Conservation (phyloP, 2,888 invertebrate genomes). For the Cactoblastis cactorum region DNA sequence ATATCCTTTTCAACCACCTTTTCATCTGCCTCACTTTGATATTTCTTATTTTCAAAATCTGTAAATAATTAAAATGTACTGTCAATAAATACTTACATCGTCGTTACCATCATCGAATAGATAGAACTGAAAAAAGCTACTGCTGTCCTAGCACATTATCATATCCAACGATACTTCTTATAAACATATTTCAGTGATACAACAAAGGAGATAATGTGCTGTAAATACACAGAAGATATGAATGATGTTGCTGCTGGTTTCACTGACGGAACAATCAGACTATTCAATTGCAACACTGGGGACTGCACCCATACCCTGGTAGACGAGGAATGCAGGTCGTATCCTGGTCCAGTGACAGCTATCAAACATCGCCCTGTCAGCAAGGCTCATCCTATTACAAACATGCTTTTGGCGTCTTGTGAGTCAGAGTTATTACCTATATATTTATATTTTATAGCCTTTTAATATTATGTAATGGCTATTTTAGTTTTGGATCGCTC, state of each 20-base stretch:
- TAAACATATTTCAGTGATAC: conserved; percentile 59
- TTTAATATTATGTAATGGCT: too few relatives aligned
- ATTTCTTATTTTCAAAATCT: too few relatives aligned
- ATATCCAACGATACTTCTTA: not conserved
- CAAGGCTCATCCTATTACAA: conserved; percentile 79
- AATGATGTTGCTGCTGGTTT: conserved; percentile 81
- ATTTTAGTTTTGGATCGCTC: too few relatives aligned
- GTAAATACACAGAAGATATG: conserved; percentile 81
- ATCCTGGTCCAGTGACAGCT: conserved; percentile 78
- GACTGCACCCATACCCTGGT: conserved; percentile 65
- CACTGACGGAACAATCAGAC: conserved; percentile 78
- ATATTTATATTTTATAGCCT: too few relatives aligned
- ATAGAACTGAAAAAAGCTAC: too few relatives aligned
- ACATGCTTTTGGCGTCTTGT: conserved; percentile 80
- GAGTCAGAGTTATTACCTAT: conserved; percentile 33
- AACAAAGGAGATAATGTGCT: conserved; percentile 75
- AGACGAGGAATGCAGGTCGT: conserved; percentile 75
- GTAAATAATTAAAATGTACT: too few relatives aligned
- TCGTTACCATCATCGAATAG: too few relatives aligned
- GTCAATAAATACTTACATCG: too few relatives aligned
- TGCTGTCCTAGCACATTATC: too few relatives aligned
- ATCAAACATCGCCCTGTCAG: conserved; percentile 81
- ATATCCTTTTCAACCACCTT: too few relatives aligned
- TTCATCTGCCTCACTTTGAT: too few relatives aligned
- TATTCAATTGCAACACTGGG: conserved; percentile 75